Conservation (phyloP, 2,888 invertebrate genomes). For the Latrodectus hesperus region DNA sequence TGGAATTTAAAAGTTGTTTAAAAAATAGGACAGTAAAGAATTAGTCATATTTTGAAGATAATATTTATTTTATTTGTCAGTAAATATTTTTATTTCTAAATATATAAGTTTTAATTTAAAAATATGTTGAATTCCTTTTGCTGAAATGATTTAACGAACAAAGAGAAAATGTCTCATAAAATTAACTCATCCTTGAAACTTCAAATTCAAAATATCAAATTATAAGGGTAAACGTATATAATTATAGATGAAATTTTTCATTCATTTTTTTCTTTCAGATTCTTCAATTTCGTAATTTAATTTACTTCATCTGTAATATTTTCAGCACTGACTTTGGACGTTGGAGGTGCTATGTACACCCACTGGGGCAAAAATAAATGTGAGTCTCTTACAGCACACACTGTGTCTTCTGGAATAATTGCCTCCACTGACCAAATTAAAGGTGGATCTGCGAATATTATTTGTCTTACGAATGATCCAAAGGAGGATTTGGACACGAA, state of each 20-base stretch:
- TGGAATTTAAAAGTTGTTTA: too few relatives aligned
- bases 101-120: not conserved
- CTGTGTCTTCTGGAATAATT: slow-evolving; percentile 28
- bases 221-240: too few relatives aligned
- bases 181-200: too few relatives aligned
- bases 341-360: slow-evolving; percentile 48
- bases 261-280: not conserved
- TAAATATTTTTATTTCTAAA: not conserved
- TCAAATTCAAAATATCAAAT: too few relatives aligned
- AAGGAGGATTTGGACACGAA: slow-evolving; percentile 29
- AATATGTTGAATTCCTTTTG: too few relatives aligned
- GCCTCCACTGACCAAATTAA: slow-evolving; percentile 43
- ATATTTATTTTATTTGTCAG: not conserved
- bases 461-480: slow-evolving; percentile 38
- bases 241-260: too few relatives aligned
- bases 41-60: too few relatives aligned
- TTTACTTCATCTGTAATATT: not conserved
- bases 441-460: slow-evolving; percentile 46
- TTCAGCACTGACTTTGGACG: slow-evolving; percentile 47
- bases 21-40: too few relatives aligned
- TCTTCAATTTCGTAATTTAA: too few relatives aligned
- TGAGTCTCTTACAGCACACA: not conserved
- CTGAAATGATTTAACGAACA: too few relatives aligned
- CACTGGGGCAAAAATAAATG: slow-evolving; percentile 49
- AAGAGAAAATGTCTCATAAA: too few relatives aligned